A percentile compares a stretch with the other conserved stretches of the same genome.
Conservation (phyloP, 2,797 vertebrate species). For the Emydoidea blandingii region DNA sequence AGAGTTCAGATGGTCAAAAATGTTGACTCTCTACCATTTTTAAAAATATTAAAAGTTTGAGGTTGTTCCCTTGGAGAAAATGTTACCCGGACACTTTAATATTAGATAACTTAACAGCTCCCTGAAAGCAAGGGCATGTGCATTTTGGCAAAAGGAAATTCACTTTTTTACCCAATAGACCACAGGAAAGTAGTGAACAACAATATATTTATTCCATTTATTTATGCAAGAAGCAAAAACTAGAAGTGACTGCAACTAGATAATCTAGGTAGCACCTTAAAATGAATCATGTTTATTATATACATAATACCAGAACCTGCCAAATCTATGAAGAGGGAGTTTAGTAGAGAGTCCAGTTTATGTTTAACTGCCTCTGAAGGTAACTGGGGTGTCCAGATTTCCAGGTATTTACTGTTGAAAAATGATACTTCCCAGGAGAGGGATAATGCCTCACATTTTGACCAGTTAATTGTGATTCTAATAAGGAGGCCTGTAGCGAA, state of each 20-base stretch:
- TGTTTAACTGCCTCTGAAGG: slow-evolving; percentile 36
- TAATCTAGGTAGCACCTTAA: background rate
- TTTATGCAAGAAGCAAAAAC: background rate
- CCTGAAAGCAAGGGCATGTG: background rate
- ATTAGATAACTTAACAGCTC: background rate
- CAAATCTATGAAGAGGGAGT: background rate
- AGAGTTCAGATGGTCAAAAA: background rate
- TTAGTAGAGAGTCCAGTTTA: slow-evolving; percentile 28
- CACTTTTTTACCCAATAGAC: background rate
- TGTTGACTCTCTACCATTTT: background rate
- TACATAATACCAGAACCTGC: background rate
- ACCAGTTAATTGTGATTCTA: slow-evolving; percentile 45
- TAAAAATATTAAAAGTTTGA: background rate
- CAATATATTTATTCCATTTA: background rate
- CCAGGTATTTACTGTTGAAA: slow-evolving; percentile 17
- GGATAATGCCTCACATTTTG: slow-evolving; percentile 42
- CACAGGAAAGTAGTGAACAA: background rate
- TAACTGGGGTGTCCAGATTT: background rate
- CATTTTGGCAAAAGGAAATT: background rate
- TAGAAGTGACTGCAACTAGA: background rate
- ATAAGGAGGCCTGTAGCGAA: background rate
- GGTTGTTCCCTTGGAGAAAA: background rate
- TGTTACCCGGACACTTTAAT: background rate
- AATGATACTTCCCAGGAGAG: slow-evolving; percentile 20
- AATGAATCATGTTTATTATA: background rate